Percentiles rank a stretch among this genome's conserved stretches.
These are phyloP conservation scores for Heliconius nattereri DNA, from an alignment of 1,140 invertebrate species.

Conservation along the genomic window DNA sequence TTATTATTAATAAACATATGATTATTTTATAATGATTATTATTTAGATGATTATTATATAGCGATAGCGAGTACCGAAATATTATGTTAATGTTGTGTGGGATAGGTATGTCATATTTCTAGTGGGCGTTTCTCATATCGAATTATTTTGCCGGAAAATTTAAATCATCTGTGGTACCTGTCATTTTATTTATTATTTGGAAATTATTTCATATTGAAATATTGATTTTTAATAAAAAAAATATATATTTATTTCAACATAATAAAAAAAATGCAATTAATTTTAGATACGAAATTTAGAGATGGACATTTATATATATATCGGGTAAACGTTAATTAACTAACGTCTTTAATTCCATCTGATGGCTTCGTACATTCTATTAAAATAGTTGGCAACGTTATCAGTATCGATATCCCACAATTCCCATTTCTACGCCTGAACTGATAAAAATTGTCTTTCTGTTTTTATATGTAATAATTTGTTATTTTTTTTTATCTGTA, in stretches of 20 bases:
- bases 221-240: background rate
- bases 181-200: background rate
- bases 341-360: background rate
- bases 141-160: background rate
- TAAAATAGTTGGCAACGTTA: background rate
- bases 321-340: background rate
- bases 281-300: background rate
- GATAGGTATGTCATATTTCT: background rate
- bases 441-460: slow-evolving; percentile 20
- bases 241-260: background rate
- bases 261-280: too few species aligned
- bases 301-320: background rate
- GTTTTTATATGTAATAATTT: background rate
- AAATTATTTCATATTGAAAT: background rate
- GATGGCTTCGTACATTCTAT: background rate
- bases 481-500: too few species aligned
- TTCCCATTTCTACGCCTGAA: slow-evolving; percentile 25
- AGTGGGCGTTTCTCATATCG: background rate
- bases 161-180: background rate
- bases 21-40: background rate
- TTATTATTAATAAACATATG: background rate
- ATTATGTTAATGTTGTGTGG: background rate
- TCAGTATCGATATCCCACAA: slow-evolving; percentile 16
- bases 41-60: background rate
- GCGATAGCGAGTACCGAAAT: background rate